These are phyloP conservation scores for Machaerirhynchus nigripectus DNA, from an alignment of 2,113 vertebrate genomes.

Conservation along the genomic window DNA sequence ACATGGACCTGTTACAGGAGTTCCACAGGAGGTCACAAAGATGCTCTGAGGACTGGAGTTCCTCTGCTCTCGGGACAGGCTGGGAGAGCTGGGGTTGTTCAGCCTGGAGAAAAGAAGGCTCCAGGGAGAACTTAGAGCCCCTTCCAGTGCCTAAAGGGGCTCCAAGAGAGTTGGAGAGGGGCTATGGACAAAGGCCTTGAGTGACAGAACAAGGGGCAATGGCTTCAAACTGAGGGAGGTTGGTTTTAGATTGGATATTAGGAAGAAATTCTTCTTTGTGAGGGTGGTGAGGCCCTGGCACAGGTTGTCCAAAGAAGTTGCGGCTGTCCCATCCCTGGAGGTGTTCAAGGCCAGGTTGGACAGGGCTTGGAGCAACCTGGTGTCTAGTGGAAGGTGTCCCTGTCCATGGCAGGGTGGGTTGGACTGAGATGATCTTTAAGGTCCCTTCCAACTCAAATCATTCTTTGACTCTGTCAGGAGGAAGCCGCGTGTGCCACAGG, in stretches of 20 bases:
- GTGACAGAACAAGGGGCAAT: not conserved
- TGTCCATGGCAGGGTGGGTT: not conserved
- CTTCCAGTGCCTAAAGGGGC: not conserved
- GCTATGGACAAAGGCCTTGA: not conserved
- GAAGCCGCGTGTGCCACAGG: not conserved
- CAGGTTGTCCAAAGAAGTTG: not conserved
- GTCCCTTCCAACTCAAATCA: not conserved
- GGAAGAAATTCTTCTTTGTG: not conserved
- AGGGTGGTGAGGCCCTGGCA: not conserved
- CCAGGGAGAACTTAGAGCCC: not conserved
- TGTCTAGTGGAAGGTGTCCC: not conserved
- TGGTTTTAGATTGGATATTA: not conserved
- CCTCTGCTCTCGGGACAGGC: not conserved
- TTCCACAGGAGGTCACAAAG: not conserved
- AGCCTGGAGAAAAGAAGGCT: not conserved
- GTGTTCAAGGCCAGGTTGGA: not conserved
- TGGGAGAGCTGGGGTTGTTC: not conserved
- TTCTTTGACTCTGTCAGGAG: not conserved
- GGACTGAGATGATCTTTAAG: not conserved
- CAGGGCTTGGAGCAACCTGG: not conserved
- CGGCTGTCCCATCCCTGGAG: not conserved
- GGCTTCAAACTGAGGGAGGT: not conserved
- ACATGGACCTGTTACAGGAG: not conserved
- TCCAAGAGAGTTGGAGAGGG: not conserved
- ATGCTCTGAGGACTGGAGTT: rapidly evolving